A percentile compares a stretch with the other conserved stretches of the same genome.
These are phyloP conservation scores for Hydropsyche tenuis DNA, from an alignment of 1,140 invertebrate genomes.

Conservation along the genomic window DNA sequence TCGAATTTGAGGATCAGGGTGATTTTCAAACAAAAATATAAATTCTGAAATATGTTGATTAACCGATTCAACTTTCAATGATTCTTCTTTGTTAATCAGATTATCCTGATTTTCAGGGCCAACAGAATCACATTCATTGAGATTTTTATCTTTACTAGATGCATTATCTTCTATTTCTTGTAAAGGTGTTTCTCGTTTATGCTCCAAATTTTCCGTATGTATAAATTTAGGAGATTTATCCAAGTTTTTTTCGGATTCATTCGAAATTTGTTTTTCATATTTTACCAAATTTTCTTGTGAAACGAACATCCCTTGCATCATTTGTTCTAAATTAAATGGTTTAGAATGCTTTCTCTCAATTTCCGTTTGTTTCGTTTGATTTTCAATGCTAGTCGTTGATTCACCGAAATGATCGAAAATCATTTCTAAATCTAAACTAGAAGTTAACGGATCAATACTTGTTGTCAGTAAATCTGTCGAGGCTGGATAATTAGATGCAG, in stretches of 20 bases:
- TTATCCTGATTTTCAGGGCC: too few relatives aligned
- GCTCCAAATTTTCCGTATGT: conserved; percentile 1
- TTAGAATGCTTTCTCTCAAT: conserved; percentile 18
- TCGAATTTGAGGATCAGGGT: conserved; percentile 83
- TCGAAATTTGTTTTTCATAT: conserved; percentile 45
- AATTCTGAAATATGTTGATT: conserved; percentile 73
- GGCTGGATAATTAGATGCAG: conserved; percentile 56
- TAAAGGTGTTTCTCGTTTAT: neutral
- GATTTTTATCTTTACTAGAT: neutral
- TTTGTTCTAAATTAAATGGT: conserved; percentile 28
- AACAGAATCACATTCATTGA: neutral
- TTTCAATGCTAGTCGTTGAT: conserved; percentile 56
- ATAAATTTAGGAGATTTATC: neutral
- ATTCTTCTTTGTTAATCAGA: too few relatives aligned
- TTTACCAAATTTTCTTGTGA: conserved; percentile 32
- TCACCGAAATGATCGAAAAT: conserved; percentile 63
- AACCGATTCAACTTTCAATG: too few relatives aligned
- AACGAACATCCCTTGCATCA: conserved; percentile 42
- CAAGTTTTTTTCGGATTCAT: conserved; percentile 38
- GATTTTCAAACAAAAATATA: conserved; percentile 69
- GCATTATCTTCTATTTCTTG: neutral
- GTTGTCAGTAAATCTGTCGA: conserved; percentile 59
- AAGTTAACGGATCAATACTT: conserved; percentile 58
- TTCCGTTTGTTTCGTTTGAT: conserved; percentile 34
- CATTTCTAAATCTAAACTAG: conserved; percentile 62